Evolutionary conservation across 2,797 vertebrate genomes (phyloP).

Genomic region (Fistularia tabacaria): DNA sequence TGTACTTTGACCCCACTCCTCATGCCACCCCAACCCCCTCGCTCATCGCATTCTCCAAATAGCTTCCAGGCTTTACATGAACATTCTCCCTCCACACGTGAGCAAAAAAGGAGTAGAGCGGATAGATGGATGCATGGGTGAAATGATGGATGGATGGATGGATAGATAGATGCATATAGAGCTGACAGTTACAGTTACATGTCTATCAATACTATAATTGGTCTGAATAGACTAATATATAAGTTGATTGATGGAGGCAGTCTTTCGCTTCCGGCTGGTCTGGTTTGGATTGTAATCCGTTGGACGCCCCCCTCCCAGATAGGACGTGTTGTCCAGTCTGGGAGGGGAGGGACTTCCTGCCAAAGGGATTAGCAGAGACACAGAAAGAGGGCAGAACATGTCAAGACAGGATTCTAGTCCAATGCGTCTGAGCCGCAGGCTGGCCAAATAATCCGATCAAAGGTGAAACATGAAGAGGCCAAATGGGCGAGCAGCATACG

Average conservation of each 20-base stretch:
- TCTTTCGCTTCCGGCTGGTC: too few species aligned
- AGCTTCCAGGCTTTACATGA: conserved; percentile 26
- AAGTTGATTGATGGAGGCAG: too few species aligned
- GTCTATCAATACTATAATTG: too few species aligned
- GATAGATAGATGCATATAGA: too few species aligned
- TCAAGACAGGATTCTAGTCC: conserved; percentile 7
- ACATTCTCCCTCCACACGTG: conserved; percentile 11
- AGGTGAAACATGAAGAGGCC: conserved; percentile 6
- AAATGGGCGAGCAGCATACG: too few species aligned
- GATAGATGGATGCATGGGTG: conserved; percentile 9
- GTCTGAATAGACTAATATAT: too few species aligned
- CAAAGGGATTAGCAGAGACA: conserved; percentile 48
- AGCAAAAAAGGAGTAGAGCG: conserved; percentile 20
- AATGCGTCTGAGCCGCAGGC: conserved; percentile 9
- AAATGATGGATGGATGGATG: conserved; percentile 13
- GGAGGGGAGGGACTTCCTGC: conserved; percentile 34
- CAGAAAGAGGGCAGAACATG: conserved; percentile 6
- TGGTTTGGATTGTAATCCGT: too few species aligned
- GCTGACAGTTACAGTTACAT: too few species aligned
- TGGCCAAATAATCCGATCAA: conserved; percentile 16
- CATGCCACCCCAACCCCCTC: conserved; percentile 20
- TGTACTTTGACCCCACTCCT: conserved; percentile 7
- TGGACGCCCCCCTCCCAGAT: too few species aligned
- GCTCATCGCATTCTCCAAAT: conserved; percentile 35
- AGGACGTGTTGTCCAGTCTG: conserved; percentile 11